These are phyloP conservation scores for Sturmia bella DNA, from an alignment of 2,888 invertebrate species.

Conservation along the genomic window DNA sequence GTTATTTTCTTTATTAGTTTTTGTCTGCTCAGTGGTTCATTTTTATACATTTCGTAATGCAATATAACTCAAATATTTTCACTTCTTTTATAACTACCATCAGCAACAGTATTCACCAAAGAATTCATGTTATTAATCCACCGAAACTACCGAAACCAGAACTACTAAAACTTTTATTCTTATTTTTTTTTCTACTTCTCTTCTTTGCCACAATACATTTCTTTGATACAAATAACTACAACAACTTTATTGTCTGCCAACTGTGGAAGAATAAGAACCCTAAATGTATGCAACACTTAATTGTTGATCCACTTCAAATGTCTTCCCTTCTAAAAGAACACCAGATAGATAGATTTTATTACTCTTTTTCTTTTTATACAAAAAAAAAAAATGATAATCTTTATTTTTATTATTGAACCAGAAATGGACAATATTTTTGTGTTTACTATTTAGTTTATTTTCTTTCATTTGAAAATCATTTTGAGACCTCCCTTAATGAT, in stretches of 20 bases:
- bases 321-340: slow-evolving; percentile 2
- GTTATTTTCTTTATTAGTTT: too few relatives aligned
- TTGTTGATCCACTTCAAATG: slow-evolving; percentile 16
- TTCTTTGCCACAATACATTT: slow-evolving; percentile 15
- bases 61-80: too few relatives aligned
- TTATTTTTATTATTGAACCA: slow-evolving; percentile 54
- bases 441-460: slow-evolving; percentile 8
- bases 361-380: not conserved
- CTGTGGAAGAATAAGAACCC: slow-evolving; percentile 6
- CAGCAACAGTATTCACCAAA: too few relatives aligned
- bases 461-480: slow-evolving; percentile 8
- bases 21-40: too few relatives aligned
- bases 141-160: too few relatives aligned
- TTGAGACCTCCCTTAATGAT: slow-evolving; percentile 45
- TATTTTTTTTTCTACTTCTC: slow-evolving; percentile 1
- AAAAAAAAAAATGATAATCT: slow-evolving; percentile 60
- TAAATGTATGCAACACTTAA: slow-evolving; percentile 32
- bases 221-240: too few relatives aligned
- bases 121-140: too few relatives aligned
- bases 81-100: too few relatives aligned
- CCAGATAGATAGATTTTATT: slow-evolving; percentile 14
- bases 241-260: not conserved
- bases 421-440: slow-evolving; percentile 68
- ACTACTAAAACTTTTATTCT: too few relatives aligned
- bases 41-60: too few relatives aligned